phyloP scores from a whole-genome alignment of 2,888 invertebrate species.

The Antitype chi region DNA sequence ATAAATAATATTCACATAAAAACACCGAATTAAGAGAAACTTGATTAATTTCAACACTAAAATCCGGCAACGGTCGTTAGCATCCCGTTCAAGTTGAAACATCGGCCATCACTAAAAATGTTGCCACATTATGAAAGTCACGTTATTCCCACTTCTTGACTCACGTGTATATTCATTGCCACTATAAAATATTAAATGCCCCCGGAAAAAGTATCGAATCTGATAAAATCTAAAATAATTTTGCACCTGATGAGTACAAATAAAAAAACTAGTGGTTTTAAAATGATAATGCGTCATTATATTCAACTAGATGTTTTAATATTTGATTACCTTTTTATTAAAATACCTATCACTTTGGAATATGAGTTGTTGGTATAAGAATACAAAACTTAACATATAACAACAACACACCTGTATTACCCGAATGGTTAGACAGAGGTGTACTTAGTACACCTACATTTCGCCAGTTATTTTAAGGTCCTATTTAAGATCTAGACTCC shows the following conservation, averaged over 20 bases:
- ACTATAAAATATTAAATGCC: constrained; percentile 51
- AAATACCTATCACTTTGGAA: background rate
- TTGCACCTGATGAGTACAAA: background rate
- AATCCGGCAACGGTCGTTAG: constrained; percentile 82
- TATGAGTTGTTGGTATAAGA: background rate
- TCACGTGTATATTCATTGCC: constrained; percentile 80
- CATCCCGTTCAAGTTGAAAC: constrained; percentile 83
- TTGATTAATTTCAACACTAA: constrained; percentile 83
- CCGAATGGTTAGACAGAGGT: background rate
- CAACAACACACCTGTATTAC: background rate
- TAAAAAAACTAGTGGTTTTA: background rate
- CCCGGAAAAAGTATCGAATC: background rate
- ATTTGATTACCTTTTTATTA: no score
- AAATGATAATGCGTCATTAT: background rate
- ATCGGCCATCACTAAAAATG: constrained; percentile 89
- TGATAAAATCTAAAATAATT: background rate
- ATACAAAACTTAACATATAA: no score
- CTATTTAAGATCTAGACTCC: background rate
- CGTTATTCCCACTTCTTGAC: constrained; percentile 77
- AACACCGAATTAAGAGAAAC: constrained; percentile 83
- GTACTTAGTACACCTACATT: background rate
- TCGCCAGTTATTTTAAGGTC: background rate
- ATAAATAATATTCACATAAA: constrained; percentile 78
- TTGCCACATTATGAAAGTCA: constrained; percentile 81
- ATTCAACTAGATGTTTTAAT: background rate